Conservation (phyloP, 2,888 invertebrate genomes). For the Ophion ventricosus region DNA sequence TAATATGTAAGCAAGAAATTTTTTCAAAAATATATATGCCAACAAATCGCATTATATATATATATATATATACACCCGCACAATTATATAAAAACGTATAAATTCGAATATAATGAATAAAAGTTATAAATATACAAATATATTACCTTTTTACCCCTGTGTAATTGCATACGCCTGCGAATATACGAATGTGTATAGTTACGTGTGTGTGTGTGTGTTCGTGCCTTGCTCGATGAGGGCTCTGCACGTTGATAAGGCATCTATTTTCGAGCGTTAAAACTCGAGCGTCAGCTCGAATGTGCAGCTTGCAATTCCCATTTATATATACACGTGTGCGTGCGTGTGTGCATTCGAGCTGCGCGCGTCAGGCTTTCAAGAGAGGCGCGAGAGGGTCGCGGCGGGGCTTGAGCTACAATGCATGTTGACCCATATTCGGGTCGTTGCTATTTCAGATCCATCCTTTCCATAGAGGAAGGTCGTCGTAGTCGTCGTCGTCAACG, state of each 20-base stretch:
- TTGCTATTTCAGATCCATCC: conserved; percentile 83
- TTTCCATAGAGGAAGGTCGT: conserved; percentile 83
- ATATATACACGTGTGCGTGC: background rate
- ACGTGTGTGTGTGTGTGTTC: background rate
- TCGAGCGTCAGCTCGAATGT: conserved; percentile 65
- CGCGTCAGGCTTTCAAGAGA: conserved; percentile 68
- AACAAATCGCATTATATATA: too few relatives aligned
- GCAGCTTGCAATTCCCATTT: conserved; percentile 44
- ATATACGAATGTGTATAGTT: background rate
- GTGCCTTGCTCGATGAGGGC: conserved; percentile 33
- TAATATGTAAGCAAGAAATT: too few relatives aligned
- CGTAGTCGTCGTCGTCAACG: conserved; percentile 68
- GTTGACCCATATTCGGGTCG: conserved; percentile 84
- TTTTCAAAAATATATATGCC: too few relatives aligned
- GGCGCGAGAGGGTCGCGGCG: conserved; percentile 74
- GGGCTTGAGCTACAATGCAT: conserved; percentile 82
- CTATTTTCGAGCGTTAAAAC: conserved; percentile 80
- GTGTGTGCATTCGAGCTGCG: conserved; percentile 59
- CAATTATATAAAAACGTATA: background rate
- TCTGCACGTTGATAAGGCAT: conserved; percentile 76
- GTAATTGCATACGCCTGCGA: background rate
- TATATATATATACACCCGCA: background rate
- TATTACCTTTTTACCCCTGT: background rate
- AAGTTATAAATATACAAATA: background rate
- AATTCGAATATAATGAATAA: background rate